Base-by-base conservation (phyloP, 2,113 vertebrate genomes). In the Cathartes aura region DNA sequence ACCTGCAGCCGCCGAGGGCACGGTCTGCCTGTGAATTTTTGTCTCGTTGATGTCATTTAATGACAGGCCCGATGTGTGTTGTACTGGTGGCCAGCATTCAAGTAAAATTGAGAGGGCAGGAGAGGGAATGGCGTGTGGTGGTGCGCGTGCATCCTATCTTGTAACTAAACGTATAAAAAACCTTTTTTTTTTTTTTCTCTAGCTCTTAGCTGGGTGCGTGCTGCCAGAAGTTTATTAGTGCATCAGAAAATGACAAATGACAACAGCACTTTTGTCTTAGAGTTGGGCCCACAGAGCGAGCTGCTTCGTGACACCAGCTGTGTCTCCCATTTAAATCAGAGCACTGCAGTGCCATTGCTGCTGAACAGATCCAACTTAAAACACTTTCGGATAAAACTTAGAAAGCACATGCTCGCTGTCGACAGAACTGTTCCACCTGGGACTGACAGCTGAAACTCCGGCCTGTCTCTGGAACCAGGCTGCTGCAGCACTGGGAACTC, bases 341-440 rank as follows among this genome's bases (percentile, higher is more conserved):
- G 38, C 38, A 5, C 38, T 10, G 15, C 29, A 19, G 40, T 13
- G 52, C 52, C 0, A 1, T 12, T 12, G 23, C 53, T 53, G 29
- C 17, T 12, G 23, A 29, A 17, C 32, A 14, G 12, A 38, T 21
- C 36, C 73, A 38, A 16, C 10, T 36, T 32, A 42, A 47, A 52
- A n/a, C 5, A 1, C 29, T 38, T 38, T 18, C 0, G 0, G 52
- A 22, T n/a, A n/a, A 38, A 59, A 50, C n/a, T 21, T 5, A 4
- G 34, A n/a, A 34, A 60, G 21, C 20, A 5, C 3, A 1, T 40
- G 26, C 62, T 56, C 0, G 0, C 11, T 27, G 14, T 42, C 1
- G 1, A 48, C 21, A 15, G n/a, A 55, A 40, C 16, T 20, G 12
- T 14, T 21, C 13, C 52, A 16, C 20, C 50, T 26, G 36, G 38